Evolutionary conservation across 2,888 invertebrate genomes (phyloP), one percentile per base, ranked within the genome.

Genomic region (Spilosoma lubricipeda): DNA sequence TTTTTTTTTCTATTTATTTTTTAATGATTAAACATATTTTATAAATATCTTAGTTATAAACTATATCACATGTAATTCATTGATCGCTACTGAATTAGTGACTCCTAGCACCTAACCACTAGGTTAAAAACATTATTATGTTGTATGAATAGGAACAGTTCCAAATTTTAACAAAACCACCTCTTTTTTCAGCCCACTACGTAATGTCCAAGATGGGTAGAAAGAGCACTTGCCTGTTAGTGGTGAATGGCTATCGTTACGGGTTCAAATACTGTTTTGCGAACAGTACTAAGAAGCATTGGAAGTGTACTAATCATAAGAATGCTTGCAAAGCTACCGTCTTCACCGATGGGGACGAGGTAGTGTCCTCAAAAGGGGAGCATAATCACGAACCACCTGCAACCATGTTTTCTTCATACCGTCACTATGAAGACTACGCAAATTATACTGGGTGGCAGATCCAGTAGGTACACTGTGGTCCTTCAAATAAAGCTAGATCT

Each of bases 341-440:
- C 2, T 72, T 67, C 7, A 72, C 72, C 15, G 66, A 39, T 9
- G 56, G 56, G 27, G 72, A 72, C 30, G 20, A 67, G 1, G 64
- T 20, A 27, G 56, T 69, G 23, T 13, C 9, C 0, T 76, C 42
- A 52, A 63, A 66, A 39, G 71, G 71, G 5, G 42, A 45, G 20
- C 75, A 75, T 42, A 72, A 72, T 69, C 75, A 75, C 39, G 48
- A 27, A n/a, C 42, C 67, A 11, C 72, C 52, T 39, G 7, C 18
- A 39, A 15, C 33, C 8, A 9, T 39, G 36, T 27, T 42, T 59
- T 2, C 36, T 23, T 39, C 33, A 70, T 39, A 7, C 11, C 23
- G 52, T 52, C 30, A n/a, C 23, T 67, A 45, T 30, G 27, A 48
- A 45, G 63, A 45, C 23, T 18, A 20, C 3, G 4, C 20, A 30